A percentile compares a stretch with the other conserved stretches of the same genome.
phyloP scores from a whole-genome alignment of 2,888 invertebrate species.

The Spodoptera exigua region DNA sequence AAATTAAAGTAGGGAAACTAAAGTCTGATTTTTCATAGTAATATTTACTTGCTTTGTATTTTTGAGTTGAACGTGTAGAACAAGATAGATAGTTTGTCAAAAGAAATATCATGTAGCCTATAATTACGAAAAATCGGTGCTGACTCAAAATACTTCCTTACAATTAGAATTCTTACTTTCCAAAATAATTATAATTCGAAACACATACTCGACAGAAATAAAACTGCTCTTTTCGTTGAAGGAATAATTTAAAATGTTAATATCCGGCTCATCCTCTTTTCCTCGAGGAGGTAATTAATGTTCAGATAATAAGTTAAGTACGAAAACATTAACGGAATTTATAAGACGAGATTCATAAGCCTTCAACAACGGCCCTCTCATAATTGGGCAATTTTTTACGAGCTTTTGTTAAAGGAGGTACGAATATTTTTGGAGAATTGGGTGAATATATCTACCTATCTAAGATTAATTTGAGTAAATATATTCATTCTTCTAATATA shows the following conservation, averaged over 20 bases:
- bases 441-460: slow-evolving; percentile 8
- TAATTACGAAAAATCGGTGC: too few relatives aligned
- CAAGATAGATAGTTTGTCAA: too few relatives aligned
- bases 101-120: too few relatives aligned
- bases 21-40: too few relatives aligned
- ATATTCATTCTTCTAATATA: not conserved
- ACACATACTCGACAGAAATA: slow-evolving; percentile 14
- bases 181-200: slow-evolving; percentile 9
- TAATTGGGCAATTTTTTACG: slow-evolving; percentile 63
- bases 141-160: too few relatives aligned
- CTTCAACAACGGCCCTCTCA: slow-evolving; percentile 56
- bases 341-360: slow-evolving; percentile 64
- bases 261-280: slow-evolving; percentile 55
- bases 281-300: slow-evolving; percentile 62
- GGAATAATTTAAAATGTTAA: slow-evolving; percentile 53
- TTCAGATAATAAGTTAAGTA: slow-evolving; percentile 67
- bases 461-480: slow-evolving; percentile 8
- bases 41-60: too few relatives aligned
- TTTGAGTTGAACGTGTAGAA: too few relatives aligned
- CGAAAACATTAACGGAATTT: slow-evolving; percentile 65
- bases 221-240: slow-evolving; percentile 23
- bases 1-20: too few relatives aligned
- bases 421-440: slow-evolving; percentile 38
- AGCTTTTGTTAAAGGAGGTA: slow-evolving; percentile 42
- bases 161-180: too few relatives aligned